phyloP scores from a whole-genome alignment of 2,888 invertebrate species.

The Xanthorhoe spadicearia region DNA sequence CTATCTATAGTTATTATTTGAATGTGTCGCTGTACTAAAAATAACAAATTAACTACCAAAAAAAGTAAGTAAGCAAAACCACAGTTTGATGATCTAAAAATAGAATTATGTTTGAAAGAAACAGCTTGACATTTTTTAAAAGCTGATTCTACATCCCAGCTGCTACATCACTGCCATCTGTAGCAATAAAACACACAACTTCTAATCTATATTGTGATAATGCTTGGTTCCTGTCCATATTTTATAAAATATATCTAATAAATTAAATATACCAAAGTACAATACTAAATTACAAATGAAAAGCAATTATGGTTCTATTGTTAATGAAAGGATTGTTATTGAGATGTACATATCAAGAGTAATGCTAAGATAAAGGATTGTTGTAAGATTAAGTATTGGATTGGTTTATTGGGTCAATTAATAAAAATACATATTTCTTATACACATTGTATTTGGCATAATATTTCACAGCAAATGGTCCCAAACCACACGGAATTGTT shows the following conservation, averaged over 20 bases:
- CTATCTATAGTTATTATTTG: too few relatives aligned
- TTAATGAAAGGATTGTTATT: conserved; percentile 21
- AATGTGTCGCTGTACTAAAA: too few relatives aligned
- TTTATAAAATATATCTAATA: conserved; percentile 5
- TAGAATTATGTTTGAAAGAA: background rate
- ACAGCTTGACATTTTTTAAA: background rate
- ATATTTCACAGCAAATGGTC: conserved; percentile 62
- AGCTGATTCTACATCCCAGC: background rate
- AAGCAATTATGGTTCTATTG: conserved; percentile 8
- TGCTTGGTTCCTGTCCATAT: conserved; percentile 25
- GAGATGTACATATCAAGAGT: conserved; percentile 31
- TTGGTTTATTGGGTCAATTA: conserved; percentile 31
- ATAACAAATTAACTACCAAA: too few relatives aligned
- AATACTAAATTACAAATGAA: conserved; percentile 3
- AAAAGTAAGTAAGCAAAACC: too few relatives aligned
- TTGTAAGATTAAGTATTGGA: background rate
- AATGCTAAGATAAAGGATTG: conserved; percentile 9
- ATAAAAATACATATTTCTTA: conserved; percentile 40
- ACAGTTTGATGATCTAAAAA: background rate
- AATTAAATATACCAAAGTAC: background rate
- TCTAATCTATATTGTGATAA: conserved; percentile 19
- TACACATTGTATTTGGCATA: conserved; percentile 66
- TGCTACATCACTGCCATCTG: conserved; percentile 10
- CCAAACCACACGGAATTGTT: conserved; percentile 55
- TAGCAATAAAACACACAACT: conserved; percentile 15